These are phyloP conservation scores for Parascotia fuliginaria DNA, from an alignment of 2,888 invertebrate species.

Conservation along the genomic window DNA sequence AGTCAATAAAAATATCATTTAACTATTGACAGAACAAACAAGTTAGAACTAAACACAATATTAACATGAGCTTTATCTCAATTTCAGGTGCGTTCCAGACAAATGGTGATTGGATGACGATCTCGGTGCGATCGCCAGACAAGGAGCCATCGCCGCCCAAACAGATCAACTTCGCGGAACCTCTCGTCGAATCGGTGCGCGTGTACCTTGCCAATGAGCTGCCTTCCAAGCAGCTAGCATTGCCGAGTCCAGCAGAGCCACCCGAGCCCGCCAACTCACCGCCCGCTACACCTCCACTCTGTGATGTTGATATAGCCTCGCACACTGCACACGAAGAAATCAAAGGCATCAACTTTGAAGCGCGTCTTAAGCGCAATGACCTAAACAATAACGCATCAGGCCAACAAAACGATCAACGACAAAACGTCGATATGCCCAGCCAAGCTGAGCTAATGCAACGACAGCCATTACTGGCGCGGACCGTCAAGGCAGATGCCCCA, in stretches of 20 bases:
- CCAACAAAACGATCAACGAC: conserved; percentile 45
- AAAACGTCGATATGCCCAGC: conserved; percentile 70
- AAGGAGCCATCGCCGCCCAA: conserved; percentile 73
- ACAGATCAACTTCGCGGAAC: conserved; percentile 77
- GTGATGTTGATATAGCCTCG: conserved; percentile 77
- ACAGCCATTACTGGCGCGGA: conserved; percentile 80
- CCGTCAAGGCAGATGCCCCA: conserved; percentile 70
- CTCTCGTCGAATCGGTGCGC: conserved; percentile 80
- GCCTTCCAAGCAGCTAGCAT: conserved; percentile 70
- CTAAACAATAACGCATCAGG: conserved; percentile 81
- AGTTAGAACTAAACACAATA: neutral
- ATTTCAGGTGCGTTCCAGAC: conserved; percentile 79
- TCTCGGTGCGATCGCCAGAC: conserved; percentile 75
- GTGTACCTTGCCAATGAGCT: conserved; percentile 77
- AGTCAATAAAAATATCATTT: no score
- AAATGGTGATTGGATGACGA: conserved; percentile 84
- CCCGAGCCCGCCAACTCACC: conserved; percentile 33
- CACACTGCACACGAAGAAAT: conserved; percentile 76
- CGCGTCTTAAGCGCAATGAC: conserved; percentile 79
- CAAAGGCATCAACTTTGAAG: conserved; percentile 79
- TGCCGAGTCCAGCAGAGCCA: conserved; percentile 50
- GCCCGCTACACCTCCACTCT: conserved; percentile 50
- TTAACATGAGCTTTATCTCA: conserved; percentile 33
- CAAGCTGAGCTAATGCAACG: conserved; percentile 83
- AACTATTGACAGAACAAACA: no score